Base-by-base conservation (phyloP, 53 echinoderm and acorn worm species). In the Temnopleurus reevesii region DNA sequence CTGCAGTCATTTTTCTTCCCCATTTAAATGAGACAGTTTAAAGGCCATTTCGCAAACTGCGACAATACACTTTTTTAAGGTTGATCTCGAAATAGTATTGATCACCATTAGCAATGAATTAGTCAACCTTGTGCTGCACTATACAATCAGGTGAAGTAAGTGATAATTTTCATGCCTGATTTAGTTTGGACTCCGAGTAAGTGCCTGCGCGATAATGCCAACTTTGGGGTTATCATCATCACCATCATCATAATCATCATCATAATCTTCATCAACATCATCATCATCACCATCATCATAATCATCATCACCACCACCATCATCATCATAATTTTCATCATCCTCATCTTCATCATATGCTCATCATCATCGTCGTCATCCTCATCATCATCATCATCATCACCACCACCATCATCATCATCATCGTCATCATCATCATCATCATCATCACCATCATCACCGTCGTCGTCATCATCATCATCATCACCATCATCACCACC, bases 341-440 rank as follows among this genome's bases (percentile, higher is more conserved):
- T 83, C 83, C 55, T 34, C 1, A 56, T 36, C 58, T n/a, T 57
- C 41, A 38, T 24, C 59, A 84, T n/a, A n/a, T n/a, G n/a, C n/a
- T 58, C 35, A 59, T 59, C 84, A 84, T 59, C 83, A 36, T 83
- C 83, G 57, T 38, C 83, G 57, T 57, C 57, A 83, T 38, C 41
- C 21, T 28, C 83, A 56, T 58, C 84, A 85, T 28, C 85, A 85
- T 84, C 59, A 84, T 25, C 59, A 84, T 84, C 57, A 84, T 58
- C 84, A 58, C 58, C 44, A 58, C n/a, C 84, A 84, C 41, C 84
- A 84, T 26, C 56, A 55, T 34, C 55, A 81, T 29, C 81, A 81
- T 31, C 55, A 81, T 17, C 53, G 29, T 45, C 77, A 77, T 54
- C 28, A 53, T 45, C 6, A 31, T 81, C 25, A 80, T 51, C 51